These are phyloP conservation scores for Mobula hypostoma DNA, from an alignment of 2,113 vertebrate genomes.

Conservation along the genomic window DNA sequence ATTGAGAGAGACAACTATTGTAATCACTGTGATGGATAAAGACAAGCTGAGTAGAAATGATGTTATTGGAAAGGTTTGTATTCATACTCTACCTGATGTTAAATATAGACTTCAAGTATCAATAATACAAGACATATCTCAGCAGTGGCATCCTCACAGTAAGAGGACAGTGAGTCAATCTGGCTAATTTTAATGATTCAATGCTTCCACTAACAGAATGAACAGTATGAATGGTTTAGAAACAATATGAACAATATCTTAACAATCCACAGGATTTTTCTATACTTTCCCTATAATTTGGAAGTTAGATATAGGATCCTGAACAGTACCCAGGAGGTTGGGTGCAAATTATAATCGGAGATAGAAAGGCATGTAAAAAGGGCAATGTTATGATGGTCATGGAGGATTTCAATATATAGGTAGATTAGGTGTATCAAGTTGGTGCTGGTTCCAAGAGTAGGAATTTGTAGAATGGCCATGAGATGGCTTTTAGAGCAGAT, in stretches of 20 bases:
- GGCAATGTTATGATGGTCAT: too few species aligned
- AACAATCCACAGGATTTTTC: neutral
- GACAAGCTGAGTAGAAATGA: constrained; percentile 95
- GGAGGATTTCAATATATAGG: too few species aligned
- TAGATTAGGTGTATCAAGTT: too few species aligned
- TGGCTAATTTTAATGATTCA: neutral
- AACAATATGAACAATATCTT: neutral
- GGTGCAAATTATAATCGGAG: too few species aligned
- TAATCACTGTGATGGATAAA: constrained; percentile 99
- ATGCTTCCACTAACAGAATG: too few species aligned
- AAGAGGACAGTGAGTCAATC: neutral
- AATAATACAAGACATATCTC: neutral
- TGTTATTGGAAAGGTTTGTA: constrained; percentile 90
- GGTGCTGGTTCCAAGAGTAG: too few species aligned
- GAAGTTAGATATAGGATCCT: too few species aligned
- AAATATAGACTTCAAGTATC: too few species aligned
- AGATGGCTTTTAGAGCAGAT: too few species aligned
- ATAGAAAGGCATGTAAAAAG: too few species aligned
- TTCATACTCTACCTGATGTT: neutral
- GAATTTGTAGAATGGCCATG: too few species aligned
- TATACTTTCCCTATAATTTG: neutral
- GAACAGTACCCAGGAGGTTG: neutral
- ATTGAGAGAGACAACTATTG: constrained; percentile 92
- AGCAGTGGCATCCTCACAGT: neutral
- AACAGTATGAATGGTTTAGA: too few species aligned